Percentiles rank a stretch among this genome's conserved stretches.
These are phyloP conservation scores for Hartigia nigra DNA, from an alignment of 2,888 invertebrate genomes.

Conservation along the genomic window DNA sequence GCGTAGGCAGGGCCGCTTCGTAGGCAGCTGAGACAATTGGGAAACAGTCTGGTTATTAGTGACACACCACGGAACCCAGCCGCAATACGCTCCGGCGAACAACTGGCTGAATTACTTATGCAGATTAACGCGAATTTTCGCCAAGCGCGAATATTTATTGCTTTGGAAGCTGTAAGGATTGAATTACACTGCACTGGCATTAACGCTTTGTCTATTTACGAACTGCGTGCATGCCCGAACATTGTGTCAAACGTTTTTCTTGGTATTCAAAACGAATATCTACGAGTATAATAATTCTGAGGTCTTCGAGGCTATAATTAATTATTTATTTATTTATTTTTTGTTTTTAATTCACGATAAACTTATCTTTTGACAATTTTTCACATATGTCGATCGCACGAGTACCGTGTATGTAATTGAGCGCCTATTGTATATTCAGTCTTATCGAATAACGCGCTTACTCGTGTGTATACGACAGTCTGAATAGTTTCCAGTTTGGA, in stretches of 20 bases:
- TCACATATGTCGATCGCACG: no score
- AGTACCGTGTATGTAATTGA: no score
- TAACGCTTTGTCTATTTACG: slow-evolving; percentile 19
- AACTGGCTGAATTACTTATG: slow-evolving; percentile 44
- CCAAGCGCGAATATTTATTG: slow-evolving; percentile 38
- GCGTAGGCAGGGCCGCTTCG: no score
- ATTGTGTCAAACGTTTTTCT: background rate
- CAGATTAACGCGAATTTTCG: slow-evolving; percentile 44
- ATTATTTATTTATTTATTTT: no score
- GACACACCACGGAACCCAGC: slow-evolving; percentile 1
- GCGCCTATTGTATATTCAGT: no score
- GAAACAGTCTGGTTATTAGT: slow-evolving; percentile 8
- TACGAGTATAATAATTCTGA: no score
- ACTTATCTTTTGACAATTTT: no score
- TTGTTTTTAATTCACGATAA: no score
- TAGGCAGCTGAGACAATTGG: background rate
- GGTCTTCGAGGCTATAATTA: no score
- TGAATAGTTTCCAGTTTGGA: no score
- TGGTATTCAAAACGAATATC: background rate
- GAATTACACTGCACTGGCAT: slow-evolving; percentile 36
- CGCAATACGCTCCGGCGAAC: slow-evolving; percentile 1
- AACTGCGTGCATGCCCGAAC: background rate
- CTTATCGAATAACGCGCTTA: no score
- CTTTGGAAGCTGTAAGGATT: slow-evolving; percentile 31
- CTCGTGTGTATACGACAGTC: no score